Percentiles rank a stretch among this genome's conserved stretches.
Conservation (phyloP, 2,888 invertebrate genomes). For the Tethea ocularis region DNA sequence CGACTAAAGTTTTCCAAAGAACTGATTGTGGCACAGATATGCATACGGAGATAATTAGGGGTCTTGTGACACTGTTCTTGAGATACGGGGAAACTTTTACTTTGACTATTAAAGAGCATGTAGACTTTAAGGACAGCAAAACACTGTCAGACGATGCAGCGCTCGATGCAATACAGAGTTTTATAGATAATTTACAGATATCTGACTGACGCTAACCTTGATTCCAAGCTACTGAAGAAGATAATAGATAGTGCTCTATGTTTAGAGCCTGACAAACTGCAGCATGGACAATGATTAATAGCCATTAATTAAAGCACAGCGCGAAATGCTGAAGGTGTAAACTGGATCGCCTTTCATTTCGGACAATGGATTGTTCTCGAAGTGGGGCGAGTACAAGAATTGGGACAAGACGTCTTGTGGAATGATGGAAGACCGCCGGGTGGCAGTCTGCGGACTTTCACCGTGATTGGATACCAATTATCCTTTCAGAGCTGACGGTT, state of each 20-base stretch:
- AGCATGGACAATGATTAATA: conserved; percentile 30
- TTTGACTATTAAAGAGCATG: neutral
- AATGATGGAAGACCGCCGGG: conserved; percentile 45
- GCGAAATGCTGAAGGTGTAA: conserved; percentile 29
- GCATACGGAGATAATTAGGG: neutral
- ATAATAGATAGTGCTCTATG: neutral
- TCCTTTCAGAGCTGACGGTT: conserved; percentile 44
- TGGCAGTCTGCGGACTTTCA: conserved; percentile 54
- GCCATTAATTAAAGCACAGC: conserved; percentile 30
- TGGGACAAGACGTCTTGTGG: conserved; percentile 44
- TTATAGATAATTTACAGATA: neutral
- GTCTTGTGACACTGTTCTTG: conserved; percentile 1
- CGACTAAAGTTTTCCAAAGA: neutral
- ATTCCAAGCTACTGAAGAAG: neutral
- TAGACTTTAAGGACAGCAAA: neutral
- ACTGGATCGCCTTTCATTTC: conserved; percentile 40
- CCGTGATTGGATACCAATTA: conserved; percentile 67
- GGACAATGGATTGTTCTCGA: conserved; percentile 24
- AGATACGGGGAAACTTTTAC: neutral
- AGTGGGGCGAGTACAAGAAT: conserved; percentile 27
- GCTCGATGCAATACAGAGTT: neutral
- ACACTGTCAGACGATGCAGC: neutral
- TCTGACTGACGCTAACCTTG: neutral
- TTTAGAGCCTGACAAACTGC: conserved; percentile 20
- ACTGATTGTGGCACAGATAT: conserved; percentile 4